Base-by-base conservation (phyloP, 23 tunicate species). In the Halocynthia aurantium region DNA sequence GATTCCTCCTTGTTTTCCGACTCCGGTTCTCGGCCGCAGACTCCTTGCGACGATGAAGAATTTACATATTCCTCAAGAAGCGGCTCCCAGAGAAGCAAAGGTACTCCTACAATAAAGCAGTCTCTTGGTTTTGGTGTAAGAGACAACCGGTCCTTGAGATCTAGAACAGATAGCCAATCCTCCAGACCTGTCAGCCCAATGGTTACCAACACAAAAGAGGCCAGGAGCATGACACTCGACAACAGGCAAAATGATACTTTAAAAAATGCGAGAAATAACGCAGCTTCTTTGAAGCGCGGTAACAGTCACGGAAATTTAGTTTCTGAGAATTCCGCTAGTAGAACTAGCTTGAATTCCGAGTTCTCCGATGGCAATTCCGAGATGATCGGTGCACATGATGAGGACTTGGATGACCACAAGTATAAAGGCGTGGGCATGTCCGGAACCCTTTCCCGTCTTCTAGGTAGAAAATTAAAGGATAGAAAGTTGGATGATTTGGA, bases 161-260 rank as follows among this genome's bases (percentile, higher is more conserved):
- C 51, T 9, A 67, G 72, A 20, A 65, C 70, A 65, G 22, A 40
- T 10, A 20, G 22, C 19, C 64, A 74, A 0, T 44, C 22, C 17
- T 62, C 55, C 10, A 10, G 31, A 20, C 13, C 64, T 10, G 64
- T 5, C 62, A 74, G 78, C 31, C 78, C 78, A 1, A 55, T 8
- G 19, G 56, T 74, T 15, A 74, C 54, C 64, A 74, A n/a, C 62
- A 62, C 78, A 56, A 8, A 9, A 13, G 19, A 22, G 13, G 57
- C 62, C 0, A 20, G 78, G 9, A 74, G 78, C 63, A 54, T 74
- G 62, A 74, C 78, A 44, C 56, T 74, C 31, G 78, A 74, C 64
- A 74, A 54, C 31, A 70, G 75, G n/a, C 49, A 15, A 70, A 6
- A 20, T 31, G 54, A 31, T 31, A 31, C 44, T 31, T 31, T 31